phyloP scores from a whole-genome alignment of 2,797 vertebrate genomes.

The Crax fasciolata region DNA sequence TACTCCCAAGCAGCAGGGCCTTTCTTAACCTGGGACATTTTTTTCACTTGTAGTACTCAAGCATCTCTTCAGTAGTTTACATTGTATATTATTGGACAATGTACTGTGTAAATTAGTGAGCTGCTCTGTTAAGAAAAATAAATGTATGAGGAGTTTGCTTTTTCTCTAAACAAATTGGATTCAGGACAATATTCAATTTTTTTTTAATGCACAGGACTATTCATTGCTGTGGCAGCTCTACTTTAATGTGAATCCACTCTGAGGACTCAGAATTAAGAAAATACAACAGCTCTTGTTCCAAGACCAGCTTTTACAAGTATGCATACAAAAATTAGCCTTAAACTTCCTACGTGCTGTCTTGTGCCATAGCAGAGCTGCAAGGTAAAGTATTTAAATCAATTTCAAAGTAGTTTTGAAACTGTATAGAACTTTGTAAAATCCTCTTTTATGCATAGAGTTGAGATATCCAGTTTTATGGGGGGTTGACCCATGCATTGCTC shows the following conservation, averaged over 20 bases:
- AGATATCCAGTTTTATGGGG: not conserved
- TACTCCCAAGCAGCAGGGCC: constrained; percentile 35
- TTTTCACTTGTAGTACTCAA: constrained; percentile 38
- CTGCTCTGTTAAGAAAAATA: constrained; percentile 69
- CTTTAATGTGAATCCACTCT: constrained; percentile 10
- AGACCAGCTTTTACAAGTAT: constrained; percentile 26
- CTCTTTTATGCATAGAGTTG: not conserved
- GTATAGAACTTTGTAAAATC: not conserved
- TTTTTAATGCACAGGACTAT: not conserved
- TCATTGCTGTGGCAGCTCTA: constrained; percentile 49
- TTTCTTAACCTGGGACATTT: not conserved
- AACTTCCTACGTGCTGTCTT: constrained; percentile 38
- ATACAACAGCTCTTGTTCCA: not conserved
- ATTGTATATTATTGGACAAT: constrained; percentile 24
- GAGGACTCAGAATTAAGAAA: constrained; percentile 28
- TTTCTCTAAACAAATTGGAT: constrained; percentile 21
- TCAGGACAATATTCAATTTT: not conserved
- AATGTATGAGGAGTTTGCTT: constrained; percentile 12
- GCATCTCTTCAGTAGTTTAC: constrained; percentile 37
- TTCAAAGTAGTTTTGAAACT: constrained; percentile 22
- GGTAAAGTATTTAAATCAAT: not conserved
- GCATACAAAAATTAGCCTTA: constrained; percentile 63
- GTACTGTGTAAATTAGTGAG: constrained; percentile 63
- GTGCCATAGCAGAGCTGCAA: constrained; percentile 35
- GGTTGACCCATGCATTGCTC: not conserved